A percentile compares a stretch with the other conserved stretches of the same genome.
These are phyloP conservation scores for Sarcophilus harrisii DNA, from an alignment of 2,797 vertebrate species.

Conservation along the genomic window DNA sequence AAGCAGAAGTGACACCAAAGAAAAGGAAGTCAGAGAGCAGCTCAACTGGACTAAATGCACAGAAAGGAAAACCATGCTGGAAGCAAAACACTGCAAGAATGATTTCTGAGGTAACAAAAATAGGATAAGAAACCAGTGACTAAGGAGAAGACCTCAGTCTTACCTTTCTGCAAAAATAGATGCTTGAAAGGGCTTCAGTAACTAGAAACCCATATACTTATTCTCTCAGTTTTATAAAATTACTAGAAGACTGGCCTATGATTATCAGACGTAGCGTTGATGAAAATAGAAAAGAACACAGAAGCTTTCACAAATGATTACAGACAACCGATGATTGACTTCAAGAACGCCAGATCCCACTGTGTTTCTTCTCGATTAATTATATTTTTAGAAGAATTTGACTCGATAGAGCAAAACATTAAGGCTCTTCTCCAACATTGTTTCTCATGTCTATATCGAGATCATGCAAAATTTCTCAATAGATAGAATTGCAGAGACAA, in stretches of 20 bases:
- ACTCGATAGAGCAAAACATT: neutral
- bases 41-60: neutral
- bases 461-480: neutral
- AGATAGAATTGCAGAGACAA: neutral
- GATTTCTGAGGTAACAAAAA: neutral
- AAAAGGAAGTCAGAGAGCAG: neutral
- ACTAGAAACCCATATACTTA: neutral
- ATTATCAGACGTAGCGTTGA: neutral
- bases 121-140: neutral
- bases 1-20: neutral
- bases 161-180: neutral
- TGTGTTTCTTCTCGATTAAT: neutral
- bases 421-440: neutral
- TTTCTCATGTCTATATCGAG: neutral
- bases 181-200: neutral
- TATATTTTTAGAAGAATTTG: neutral
- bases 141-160: neutral
- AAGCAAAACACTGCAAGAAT: neutral
- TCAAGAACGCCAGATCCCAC: neutral
- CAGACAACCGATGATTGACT: neutral
- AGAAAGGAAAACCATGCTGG: neutral
- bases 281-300: neutral
- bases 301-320: neutral
- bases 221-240: neutral
- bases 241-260: neutral